These are phyloP conservation scores for Cyclura pinguis DNA, from an alignment of 2,797 vertebrate species.

Conservation along the genomic window DNA sequence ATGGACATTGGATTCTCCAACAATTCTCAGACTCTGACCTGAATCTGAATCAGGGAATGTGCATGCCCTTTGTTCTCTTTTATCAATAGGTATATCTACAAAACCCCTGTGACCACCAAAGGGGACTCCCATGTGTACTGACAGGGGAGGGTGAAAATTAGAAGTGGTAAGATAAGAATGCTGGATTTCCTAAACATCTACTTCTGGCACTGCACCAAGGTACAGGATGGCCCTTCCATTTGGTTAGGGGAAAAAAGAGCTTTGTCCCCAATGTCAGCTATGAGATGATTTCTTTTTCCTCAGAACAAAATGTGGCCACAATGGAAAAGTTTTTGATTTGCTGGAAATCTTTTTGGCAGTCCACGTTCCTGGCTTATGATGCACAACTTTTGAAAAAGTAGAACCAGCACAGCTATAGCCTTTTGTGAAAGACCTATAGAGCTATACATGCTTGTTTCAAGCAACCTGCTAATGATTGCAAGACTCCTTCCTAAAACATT, in stretches of 20 bases:
- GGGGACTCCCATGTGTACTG: constrained; percentile 47
- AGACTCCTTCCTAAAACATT: constrained; percentile 38
- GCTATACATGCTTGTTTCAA: constrained; percentile 32
- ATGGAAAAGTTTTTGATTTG: neutral
- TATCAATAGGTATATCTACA: constrained; percentile 43
- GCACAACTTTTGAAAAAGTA: neutral
- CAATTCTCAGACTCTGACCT: constrained; percentile 56
- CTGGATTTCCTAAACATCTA: neutral
- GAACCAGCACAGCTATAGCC: neutral
- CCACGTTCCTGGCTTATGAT: neutral
- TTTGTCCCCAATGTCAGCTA: neutral
- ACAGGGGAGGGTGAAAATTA: constrained; percentile 16
- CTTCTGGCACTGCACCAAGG: constrained; percentile 31
- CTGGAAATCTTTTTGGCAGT: neutral
- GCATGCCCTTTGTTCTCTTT: constrained; percentile 52
- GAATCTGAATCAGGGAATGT: constrained; percentile 31
- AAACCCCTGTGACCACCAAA: constrained; percentile 31
- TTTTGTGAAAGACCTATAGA: neutral
- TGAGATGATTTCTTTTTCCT: neutral
- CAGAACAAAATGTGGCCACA: neutral
- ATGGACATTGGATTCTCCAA: constrained; percentile 50
- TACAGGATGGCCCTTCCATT: neutral
- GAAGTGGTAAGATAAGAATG: constrained; percentile 40
- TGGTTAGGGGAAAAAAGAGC: too few relatives aligned
- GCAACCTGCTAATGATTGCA: neutral